These are phyloP conservation scores for Sceloporus tristichus DNA, from an alignment of 2,113 vertebrate species.

Conservation along the genomic window DNA sequence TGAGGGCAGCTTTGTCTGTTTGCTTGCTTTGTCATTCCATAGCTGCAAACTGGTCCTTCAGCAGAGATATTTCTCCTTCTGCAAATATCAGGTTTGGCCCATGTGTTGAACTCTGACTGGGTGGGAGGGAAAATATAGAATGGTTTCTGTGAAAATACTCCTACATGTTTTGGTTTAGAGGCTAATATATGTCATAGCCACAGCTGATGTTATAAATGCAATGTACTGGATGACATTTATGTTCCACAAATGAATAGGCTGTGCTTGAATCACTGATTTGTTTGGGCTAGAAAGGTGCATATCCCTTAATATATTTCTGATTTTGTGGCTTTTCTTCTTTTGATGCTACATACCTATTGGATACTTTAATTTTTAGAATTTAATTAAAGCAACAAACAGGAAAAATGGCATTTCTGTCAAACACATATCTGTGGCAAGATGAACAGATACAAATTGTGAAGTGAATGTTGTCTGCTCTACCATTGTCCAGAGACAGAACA, in stretches of 20 bases:
- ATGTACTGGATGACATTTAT: background rate
- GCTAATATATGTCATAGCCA: background rate
- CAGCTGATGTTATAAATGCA: background rate
- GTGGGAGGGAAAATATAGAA: background rate
- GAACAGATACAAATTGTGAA: background rate
- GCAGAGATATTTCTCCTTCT: background rate
- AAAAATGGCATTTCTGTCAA: background rate
- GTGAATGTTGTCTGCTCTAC: conserved; percentile 49
- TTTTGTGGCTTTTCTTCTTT: background rate
- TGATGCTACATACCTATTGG: background rate
- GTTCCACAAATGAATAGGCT: background rate
- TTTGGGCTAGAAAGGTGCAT: background rate
- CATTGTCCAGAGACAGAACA: conserved; percentile 32
- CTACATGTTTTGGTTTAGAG: background rate
- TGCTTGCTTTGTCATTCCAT: background rate
- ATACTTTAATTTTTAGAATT: too few relatives aligned
- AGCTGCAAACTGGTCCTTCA: rapidly evolving
- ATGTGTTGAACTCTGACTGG: background rate
- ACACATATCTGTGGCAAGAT: background rate
- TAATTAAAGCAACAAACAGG: conserved; percentile 2
- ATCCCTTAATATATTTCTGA: background rate
- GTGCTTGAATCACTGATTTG: background rate
- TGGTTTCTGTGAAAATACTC: background rate
- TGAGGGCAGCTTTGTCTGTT: rapidly evolving
- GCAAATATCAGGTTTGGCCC: rapidly evolving